Evolutionary conservation across 2,797 vertebrate species (phyloP).

Genomic region (Bucorvus abyssinicus): DNA sequence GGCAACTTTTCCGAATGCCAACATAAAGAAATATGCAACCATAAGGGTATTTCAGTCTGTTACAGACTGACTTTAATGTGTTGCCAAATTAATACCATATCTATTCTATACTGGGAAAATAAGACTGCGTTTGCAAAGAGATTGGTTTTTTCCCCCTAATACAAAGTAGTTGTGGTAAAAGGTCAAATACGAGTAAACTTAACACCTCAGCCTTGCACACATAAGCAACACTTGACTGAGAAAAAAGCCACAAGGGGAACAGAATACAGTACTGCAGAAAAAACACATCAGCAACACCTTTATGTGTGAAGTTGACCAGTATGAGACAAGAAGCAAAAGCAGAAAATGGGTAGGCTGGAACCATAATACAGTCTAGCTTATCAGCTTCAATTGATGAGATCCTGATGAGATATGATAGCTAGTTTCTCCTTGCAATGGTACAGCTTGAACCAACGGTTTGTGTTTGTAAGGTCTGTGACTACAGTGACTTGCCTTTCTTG

Average conservation of each 20-base stretch:
- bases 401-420: constrained; percentile 68
- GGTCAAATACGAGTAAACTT: constrained; percentile 79
- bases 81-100: neutral
- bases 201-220: constrained; percentile 81
- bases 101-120: constrained; percentile 12
- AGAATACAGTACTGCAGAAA: constrained; percentile 76
- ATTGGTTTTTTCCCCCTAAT: neutral
- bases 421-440: constrained; percentile 50
- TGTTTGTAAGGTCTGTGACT: constrained; percentile 8
- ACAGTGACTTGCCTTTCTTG: constrained; percentile 81
- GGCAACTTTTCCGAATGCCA: neutral
- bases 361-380: constrained; percentile 55
- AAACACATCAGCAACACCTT: constrained; percentile 83
- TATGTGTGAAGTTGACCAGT: constrained; percentile 82
- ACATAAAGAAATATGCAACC: neutral
- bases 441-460: constrained; percentile 7
- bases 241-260: constrained; percentile 83
- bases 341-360: constrained; percentile 71
- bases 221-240: constrained; percentile 81
- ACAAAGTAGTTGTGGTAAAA: constrained; percentile 76
- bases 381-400: constrained; percentile 68
- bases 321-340: constrained; percentile 72
- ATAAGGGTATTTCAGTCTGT: neutral
- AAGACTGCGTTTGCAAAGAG: constrained; percentile 40
- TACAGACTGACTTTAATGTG: neutral